Conservation (phyloP, 2,888 invertebrate genomes). For the Carpatolechia fugitivella region DNA sequence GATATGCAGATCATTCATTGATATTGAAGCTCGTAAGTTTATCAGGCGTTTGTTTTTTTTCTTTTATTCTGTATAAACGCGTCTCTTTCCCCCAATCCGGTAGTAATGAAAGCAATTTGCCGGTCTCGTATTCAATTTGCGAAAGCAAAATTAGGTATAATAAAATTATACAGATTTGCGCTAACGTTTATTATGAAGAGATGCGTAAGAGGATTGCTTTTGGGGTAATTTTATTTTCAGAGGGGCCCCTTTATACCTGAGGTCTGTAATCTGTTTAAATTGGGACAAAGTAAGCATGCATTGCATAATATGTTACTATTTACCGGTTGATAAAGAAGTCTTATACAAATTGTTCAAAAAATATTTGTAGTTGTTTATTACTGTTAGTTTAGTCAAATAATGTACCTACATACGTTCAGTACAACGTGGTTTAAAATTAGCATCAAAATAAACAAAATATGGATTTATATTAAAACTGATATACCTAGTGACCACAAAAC, state of each 20-base stretch:
- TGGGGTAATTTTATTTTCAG: slow-evolving; percentile 42
- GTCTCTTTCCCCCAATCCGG: slow-evolving; percentile 28
- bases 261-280: slow-evolving; percentile 47
- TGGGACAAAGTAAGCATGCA: slow-evolving; percentile 19
- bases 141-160: slow-evolving; percentile 54
- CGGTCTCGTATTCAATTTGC: slow-evolving; percentile 52
- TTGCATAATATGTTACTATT: slow-evolving; percentile 18
- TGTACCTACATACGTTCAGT: too few species aligned
- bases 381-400: too few species aligned
- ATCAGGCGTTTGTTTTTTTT: slow-evolving; percentile 34
- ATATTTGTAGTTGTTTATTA: background rate
- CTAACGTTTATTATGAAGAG: slow-evolving; percentile 37
- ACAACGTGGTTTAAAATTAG: too few species aligned
- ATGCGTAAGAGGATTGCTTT: slow-evolving; percentile 54
- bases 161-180: slow-evolving; percentile 73
- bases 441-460: background rate
- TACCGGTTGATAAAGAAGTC: too few species aligned
- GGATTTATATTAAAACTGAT: background rate
- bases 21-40: slow-evolving; percentile 53
- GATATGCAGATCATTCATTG: slow-evolving; percentile 40
- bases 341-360: background rate
- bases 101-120: slow-evolving; percentile 50
- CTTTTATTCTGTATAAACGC: slow-evolving; percentile 23
- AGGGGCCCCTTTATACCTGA: slow-evolving; percentile 46
- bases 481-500: slow-evolving; percentile 4